These are phyloP conservation scores for Halisarca cf. caerulea DNA, from an alignment of 37 sponge, comb jelly and placozoan genomes.

Conservation along the genomic window DNA sequence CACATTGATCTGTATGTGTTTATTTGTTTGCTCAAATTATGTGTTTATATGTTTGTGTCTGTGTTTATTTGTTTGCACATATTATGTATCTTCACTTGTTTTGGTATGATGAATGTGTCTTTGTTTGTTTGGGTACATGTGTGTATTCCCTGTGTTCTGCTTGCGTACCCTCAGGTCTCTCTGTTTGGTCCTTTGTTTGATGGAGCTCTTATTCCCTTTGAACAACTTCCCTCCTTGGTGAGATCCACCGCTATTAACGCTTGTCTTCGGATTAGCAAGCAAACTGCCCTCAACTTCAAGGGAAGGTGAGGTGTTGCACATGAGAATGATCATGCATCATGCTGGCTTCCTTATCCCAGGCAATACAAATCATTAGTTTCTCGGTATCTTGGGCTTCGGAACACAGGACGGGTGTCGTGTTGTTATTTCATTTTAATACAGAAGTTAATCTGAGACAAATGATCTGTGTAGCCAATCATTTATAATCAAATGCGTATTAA, in stretches of 20 bases:
- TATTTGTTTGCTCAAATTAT: background rate
- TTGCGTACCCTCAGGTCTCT: slow-evolving; percentile 57
- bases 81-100: slow-evolving; percentile 12
- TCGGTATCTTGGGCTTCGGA: too few species aligned
- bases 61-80: slow-evolving; percentile 5
- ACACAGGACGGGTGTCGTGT: too few species aligned
- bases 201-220: slow-evolving; percentile 85
- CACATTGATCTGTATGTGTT: slow-evolving; percentile 17
- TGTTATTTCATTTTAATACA: too few species aligned
- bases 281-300: slow-evolving; percentile 1
- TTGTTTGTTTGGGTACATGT: too few species aligned
- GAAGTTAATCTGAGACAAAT: too few species aligned
- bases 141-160: background rate
- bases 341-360: too few species aligned
- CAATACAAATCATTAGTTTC: too few species aligned
- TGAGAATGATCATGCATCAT: background rate
- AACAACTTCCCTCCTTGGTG: slow-evolving; percentile 74
- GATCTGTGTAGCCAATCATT: too few species aligned
- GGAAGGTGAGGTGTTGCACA: background rate
- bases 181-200: slow-evolving; percentile 96
- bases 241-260: slow-evolving; percentile 96
- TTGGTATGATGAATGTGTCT: background rate
- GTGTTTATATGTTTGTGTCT: slow-evolving; percentile 20
- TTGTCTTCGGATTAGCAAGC: slow-evolving; percentile 12
- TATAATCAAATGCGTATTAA: too few species aligned